Conservation (phyloP, 2,113 vertebrate species). For the Gallinago media region DNA sequence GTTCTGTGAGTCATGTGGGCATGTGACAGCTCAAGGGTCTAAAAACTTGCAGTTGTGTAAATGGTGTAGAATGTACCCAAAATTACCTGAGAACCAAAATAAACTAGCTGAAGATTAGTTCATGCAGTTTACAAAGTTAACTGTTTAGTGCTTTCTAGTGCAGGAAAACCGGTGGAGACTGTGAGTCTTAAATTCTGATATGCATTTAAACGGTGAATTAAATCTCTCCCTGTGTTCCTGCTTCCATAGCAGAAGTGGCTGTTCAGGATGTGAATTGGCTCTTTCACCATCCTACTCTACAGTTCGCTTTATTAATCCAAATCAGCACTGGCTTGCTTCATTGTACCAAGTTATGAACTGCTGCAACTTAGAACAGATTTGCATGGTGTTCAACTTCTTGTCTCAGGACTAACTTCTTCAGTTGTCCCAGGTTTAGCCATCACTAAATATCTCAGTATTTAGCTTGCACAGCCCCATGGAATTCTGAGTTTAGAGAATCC, state of each 20-base stretch:
- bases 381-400: neutral
- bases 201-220: neutral
- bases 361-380: neutral
- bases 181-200: neutral
- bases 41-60: neutral
- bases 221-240: neutral
- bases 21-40: neutral
- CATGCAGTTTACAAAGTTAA: neutral
- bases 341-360: neutral
- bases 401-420: constrained; percentile 24
- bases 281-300: neutral
- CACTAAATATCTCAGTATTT: neutral
- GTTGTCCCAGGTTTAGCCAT: neutral
- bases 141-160: neutral
- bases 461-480: neutral
- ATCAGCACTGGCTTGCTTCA: neutral
- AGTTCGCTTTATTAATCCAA: neutral
- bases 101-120: neutral
- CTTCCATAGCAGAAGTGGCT: neutral
- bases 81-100: neutral
- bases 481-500: neutral
- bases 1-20: neutral
- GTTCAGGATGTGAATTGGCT: neutral
- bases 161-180: neutral
- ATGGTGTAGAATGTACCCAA: neutral